Evolutionary conservation across 1,140 invertebrate genomes (phyloP).

Genomic region (Phymorhynchus buccinoides): DNA sequence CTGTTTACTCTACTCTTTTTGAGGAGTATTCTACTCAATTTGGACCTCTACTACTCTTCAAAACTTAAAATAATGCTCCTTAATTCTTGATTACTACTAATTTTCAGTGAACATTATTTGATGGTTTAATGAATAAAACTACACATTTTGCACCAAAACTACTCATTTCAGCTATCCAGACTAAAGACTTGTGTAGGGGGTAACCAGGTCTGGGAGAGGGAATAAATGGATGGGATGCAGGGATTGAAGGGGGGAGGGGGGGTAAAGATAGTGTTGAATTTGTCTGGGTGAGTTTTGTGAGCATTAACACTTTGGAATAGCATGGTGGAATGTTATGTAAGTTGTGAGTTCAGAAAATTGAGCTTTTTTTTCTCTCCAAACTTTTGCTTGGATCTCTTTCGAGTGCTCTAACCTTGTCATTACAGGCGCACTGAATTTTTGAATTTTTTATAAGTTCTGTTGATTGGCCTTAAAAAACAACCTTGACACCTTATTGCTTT

Average conservation of each 20-base stretch:
- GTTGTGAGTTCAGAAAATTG: background rate
- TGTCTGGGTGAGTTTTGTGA: background rate
- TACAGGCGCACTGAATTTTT: background rate
- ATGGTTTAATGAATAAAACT: no score
- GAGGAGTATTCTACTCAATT: no score
- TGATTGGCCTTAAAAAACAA: background rate
- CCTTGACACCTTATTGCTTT: background rate
- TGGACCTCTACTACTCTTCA: no score
- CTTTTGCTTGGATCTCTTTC: background rate
- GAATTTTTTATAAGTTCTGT: background rate
- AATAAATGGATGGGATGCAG: no score
- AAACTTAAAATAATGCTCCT: no score
- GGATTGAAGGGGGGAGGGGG: background rate
- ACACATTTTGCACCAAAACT: no score
- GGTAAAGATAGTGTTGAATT: background rate
- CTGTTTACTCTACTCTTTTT: no score
- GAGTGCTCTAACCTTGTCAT: background rate
- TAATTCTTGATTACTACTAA: no score
- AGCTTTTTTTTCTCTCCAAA: background rate
- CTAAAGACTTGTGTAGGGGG: no score
- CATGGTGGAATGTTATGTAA: constrained; percentile 10
- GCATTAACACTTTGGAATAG: background rate
- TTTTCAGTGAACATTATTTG: no score
- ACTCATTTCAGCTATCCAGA: no score
- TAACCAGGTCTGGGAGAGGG: no score